These are phyloP conservation scores for Seriola dumerili DNA, from an alignment of 2,113 vertebrate species.

Conservation along the genomic window DNA sequence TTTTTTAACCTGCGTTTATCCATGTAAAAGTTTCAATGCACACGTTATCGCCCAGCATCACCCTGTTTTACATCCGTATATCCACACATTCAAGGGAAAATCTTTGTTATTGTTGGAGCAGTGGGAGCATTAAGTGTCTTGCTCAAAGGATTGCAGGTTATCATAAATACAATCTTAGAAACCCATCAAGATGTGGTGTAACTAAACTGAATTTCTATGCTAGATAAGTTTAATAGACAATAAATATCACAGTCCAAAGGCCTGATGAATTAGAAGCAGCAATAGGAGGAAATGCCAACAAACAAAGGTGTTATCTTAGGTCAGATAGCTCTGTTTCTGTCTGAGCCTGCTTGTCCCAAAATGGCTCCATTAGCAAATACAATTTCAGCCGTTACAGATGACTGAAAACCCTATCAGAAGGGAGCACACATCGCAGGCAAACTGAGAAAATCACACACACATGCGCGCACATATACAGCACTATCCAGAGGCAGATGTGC, in stretches of 20 bases:
- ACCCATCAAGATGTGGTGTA: constrained; percentile 7
- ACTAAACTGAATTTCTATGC: constrained; percentile 20
- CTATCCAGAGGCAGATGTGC: constrained; percentile 30
- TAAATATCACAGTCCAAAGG: constrained; percentile 38
- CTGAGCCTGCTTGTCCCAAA: constrained; percentile 64
- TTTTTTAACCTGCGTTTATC: neutral
- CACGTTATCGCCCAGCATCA: neutral
- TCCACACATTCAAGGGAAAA: neutral
- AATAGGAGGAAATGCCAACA: constrained; percentile 55
- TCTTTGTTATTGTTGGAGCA: neutral
- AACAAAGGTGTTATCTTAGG: constrained; percentile 69
- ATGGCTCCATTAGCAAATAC: constrained; percentile 77
- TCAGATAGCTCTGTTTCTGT: constrained; percentile 67
- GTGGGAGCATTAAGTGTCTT: constrained; percentile 19
- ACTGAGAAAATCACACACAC: constrained; percentile 23
- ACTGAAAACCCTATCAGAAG: constrained; percentile 69
- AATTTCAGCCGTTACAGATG: constrained; percentile 74
- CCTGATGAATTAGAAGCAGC: constrained; percentile 58
- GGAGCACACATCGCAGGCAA: constrained; percentile 34
- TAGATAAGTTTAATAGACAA: constrained; percentile 38
- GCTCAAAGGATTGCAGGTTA: constrained; percentile 17
- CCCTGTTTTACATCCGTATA: neutral
- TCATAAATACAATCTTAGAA: constrained; percentile 34
- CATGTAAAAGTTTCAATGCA: neutral
- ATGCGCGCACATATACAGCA: neutral